Conservation (phyloP, 2,888 invertebrate species). For the Hydriomena furcata region DNA sequence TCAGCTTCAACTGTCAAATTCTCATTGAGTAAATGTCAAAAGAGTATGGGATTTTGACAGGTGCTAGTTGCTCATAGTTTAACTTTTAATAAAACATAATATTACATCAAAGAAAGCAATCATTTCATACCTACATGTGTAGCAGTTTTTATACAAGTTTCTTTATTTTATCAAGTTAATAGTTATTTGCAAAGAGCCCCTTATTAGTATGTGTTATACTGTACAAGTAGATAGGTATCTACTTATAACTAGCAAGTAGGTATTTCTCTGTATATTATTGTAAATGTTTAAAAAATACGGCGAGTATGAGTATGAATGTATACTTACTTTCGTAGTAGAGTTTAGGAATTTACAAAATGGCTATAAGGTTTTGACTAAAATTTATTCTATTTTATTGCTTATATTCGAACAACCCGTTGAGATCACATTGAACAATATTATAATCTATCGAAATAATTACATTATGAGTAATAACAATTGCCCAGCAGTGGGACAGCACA, state of each 20-base stretch:
- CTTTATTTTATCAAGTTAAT: no score
- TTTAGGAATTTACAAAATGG: conserved; percentile 25
- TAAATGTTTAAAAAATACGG: conserved; percentile 45
- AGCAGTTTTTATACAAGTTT: no score
- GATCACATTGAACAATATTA: conserved; percentile 12
- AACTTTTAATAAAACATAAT: no score
- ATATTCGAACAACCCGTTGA: conserved; percentile 21
- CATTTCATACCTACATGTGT: no score
- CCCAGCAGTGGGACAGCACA: background rate
- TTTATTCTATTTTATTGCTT: conserved; percentile 14
- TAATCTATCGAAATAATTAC: background rate
- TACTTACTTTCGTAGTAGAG: conserved; percentile 11
- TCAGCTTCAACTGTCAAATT: no score
- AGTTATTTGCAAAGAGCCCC: conserved; percentile 1
- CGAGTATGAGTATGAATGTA: conserved; percentile 21
- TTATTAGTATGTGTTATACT: conserved; percentile 55
- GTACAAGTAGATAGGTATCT: conserved; percentile 47
- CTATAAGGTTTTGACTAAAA: conserved; percentile 30
- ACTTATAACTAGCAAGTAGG: conserved; percentile 46
- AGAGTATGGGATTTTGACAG: no score
- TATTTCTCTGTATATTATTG: conserved; percentile 59
- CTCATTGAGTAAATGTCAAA: no score
- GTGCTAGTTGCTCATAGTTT: no score
- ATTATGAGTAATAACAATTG: background rate
- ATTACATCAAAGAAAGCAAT: no score